Conservation (phyloP, 1,140 invertebrate genomes). For the Aethina tumida region DNA sequence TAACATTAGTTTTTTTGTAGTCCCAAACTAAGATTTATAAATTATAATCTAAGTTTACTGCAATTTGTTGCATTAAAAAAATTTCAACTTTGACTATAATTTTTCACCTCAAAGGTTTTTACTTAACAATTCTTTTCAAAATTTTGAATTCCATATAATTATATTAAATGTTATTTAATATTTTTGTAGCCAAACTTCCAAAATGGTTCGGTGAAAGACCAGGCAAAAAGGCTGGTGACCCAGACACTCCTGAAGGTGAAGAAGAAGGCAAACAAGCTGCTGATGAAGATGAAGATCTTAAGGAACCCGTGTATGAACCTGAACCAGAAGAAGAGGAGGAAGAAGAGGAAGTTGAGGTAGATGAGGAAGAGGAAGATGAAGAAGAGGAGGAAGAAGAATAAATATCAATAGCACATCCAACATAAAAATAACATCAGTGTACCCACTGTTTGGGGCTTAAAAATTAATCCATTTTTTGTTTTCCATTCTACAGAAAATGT, state of each 20-base stretch:
- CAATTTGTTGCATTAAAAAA: too few relatives aligned
- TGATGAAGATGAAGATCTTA: slow-evolving; percentile 58
- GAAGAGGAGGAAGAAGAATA: slow-evolving; percentile 65
- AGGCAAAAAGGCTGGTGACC: slow-evolving; percentile 79
- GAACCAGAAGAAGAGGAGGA: slow-evolving; percentile 65
- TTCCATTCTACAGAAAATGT: slow-evolving; percentile 10
- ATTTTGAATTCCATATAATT: slow-evolving; percentile 11
- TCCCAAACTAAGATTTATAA: neutral
- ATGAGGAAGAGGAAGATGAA: slow-evolving; percentile 51
- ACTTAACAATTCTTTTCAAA: too few relatives aligned
- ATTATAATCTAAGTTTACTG: too few relatives aligned
- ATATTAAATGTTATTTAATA: slow-evolving; percentile 17
- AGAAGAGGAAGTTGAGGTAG: slow-evolving; percentile 56
- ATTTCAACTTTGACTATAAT: too few relatives aligned
- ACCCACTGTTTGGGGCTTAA: slow-evolving; percentile 2
- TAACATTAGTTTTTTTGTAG: neutral
- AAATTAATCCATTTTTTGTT: slow-evolving; percentile 11
- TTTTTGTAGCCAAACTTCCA: slow-evolving; percentile 66
- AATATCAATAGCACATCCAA: slow-evolving; percentile 3
- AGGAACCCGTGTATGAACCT: slow-evolving; percentile 52
- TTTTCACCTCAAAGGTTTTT: too few relatives aligned
- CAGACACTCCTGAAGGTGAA: slow-evolving; percentile 79
- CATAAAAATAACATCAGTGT: slow-evolving; percentile 2
- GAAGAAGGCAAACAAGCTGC: slow-evolving; percentile 69
- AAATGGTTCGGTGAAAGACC: slow-evolving; percentile 92